Conservation (phyloP, 1,140 invertebrate genomes). For the Trichonephila clavipes region DNA sequence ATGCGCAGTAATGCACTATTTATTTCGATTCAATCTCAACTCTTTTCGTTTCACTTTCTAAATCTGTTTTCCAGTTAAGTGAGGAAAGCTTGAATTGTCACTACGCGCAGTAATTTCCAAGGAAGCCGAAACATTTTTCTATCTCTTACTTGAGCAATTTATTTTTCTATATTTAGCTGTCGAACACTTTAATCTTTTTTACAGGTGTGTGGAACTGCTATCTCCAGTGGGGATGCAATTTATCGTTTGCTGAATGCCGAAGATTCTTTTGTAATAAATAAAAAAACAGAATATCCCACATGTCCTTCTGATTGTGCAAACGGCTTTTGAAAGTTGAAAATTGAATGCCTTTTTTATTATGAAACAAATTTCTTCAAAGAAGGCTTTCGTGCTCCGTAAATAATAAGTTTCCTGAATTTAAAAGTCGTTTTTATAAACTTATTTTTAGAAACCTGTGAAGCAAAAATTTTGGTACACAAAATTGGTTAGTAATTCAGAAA, state of each 20-base stretch:
- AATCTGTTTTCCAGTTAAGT: slow-evolving; percentile 64
- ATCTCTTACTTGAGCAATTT: neutral
- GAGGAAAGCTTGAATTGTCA: slow-evolving; percentile 62
- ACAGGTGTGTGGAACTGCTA: neutral
- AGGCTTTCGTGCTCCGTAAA: no score
- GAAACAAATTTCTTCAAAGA: no score
- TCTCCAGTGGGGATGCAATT: neutral
- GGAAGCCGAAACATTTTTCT: slow-evolving; percentile 20
- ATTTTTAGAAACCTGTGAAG: no score
- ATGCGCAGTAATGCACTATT: neutral
- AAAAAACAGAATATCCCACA: neutral
- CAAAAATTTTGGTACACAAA: no score
- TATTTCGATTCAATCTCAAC: neutral
- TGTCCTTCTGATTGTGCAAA: no score
- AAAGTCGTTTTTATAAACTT: no score
- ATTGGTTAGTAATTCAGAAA: no score
- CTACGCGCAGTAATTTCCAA: slow-evolving; percentile 36
- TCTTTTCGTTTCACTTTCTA: slow-evolving; percentile 40
- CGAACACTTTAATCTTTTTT: neutral
- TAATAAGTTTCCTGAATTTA: no score
- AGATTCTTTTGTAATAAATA: neutral
- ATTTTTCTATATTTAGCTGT: neutral
- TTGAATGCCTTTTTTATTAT: no score
- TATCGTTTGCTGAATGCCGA: neutral
- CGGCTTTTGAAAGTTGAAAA: no score